Conservation (phyloP, 2,888 invertebrate species). For the Spodoptera picta region DNA sequence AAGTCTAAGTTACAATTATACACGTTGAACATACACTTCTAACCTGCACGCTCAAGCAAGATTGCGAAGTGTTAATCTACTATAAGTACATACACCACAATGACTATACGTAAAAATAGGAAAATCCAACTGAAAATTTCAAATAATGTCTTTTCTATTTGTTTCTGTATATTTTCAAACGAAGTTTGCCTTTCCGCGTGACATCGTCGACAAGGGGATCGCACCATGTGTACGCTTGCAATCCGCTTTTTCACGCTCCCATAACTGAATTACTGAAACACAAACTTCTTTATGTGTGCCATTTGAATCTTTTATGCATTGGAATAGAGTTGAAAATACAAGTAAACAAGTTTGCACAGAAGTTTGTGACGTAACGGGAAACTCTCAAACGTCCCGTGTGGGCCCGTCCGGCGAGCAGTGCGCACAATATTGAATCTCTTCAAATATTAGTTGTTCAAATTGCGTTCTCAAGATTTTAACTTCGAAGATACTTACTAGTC, state of each 20-base stretch:
- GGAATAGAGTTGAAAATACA: conserved; percentile 45
- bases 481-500: conserved; percentile 4
- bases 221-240: conserved; percentile 63
- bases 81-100: too few relatives aligned
- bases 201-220: conserved; percentile 68
- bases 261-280: conserved; percentile 68
- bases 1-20: too few relatives aligned
- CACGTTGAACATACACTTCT: too few relatives aligned
- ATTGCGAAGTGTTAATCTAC: too few relatives aligned
- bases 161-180: conserved; percentile 52
- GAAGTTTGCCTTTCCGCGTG: conserved; percentile 66
- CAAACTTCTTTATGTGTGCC: conserved; percentile 40
- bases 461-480: conserved; percentile 44
- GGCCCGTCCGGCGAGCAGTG: conserved; percentile 54
- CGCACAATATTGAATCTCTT: conserved; percentile 61
- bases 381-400: conserved; percentile 58
- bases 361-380: conserved; percentile 41
- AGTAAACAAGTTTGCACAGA: conserved; percentile 6
- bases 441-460: conserved; percentile 61
- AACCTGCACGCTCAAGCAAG: too few relatives aligned
- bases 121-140: background rate
- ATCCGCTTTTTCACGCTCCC: conserved; percentile 69
- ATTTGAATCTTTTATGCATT: conserved; percentile 21
- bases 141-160: conserved; percentile 12
- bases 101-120: too few relatives aligned